These are phyloP conservation scores for Cyprinodon diabolis DNA, from an alignment of 2,797 vertebrate genomes.

Conservation along the genomic window DNA sequence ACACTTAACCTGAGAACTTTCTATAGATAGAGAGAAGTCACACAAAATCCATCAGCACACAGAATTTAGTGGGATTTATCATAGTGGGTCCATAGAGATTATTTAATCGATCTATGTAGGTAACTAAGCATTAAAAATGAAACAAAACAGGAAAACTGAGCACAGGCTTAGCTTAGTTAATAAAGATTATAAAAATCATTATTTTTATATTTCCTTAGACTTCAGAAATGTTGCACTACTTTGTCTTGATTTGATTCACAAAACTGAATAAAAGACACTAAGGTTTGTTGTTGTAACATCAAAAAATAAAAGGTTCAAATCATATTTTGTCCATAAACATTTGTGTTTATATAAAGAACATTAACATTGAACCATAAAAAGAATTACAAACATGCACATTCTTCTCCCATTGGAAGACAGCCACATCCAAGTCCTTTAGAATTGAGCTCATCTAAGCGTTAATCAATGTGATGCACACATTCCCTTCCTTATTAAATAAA, in stretches of 20 bases:
- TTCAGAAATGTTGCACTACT: too few species aligned
- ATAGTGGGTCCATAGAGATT: slow-evolving; percentile 3
- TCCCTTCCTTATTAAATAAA: neutral
- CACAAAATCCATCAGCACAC: slow-evolving; percentile 18
- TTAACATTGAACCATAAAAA: neutral
- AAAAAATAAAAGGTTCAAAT: too few species aligned
- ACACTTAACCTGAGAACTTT: slow-evolving; percentile 27
- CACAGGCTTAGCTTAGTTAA: neutral
- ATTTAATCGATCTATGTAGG: neutral
- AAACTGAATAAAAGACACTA: neutral
- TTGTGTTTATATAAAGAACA: neutral
- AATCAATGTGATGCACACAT: neutral
- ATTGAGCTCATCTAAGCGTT: neutral
- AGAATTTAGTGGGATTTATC: slow-evolving; percentile 12
- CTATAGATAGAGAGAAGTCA: slow-evolving; percentile 14
- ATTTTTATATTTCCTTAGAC: too few species aligned
- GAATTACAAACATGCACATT: neutral
- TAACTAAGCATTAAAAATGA: neutral
- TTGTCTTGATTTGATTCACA: too few species aligned
- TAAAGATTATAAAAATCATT: neutral
- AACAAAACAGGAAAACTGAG: neutral
- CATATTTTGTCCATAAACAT: neutral
- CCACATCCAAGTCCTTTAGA: slow-evolving; percentile 1
- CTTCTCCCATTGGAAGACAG: neutral
- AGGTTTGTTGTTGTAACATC: neutral